Conservation (phyloP, 2,888 invertebrate species). For the Anagyrus pseudococci region DNA sequence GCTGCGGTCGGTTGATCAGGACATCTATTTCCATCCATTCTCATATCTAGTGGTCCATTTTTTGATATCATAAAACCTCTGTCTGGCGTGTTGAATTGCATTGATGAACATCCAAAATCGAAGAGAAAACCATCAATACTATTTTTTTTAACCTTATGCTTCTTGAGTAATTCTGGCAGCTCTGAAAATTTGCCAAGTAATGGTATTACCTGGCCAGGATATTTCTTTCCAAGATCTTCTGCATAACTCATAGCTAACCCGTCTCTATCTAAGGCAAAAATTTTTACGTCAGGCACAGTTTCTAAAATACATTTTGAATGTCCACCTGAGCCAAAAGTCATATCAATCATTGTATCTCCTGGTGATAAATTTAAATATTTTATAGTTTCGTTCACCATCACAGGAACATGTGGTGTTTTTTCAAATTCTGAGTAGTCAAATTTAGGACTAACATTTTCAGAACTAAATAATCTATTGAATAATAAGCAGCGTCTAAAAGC, state of each 20-base stretch:
- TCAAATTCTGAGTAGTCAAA: constrained; percentile 5
- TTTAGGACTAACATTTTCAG: constrained; percentile 13
- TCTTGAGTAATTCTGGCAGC: constrained; percentile 72
- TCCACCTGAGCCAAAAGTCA: constrained; percentile 97
- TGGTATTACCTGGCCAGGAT: constrained; percentile 78
- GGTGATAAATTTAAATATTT: constrained; percentile 71
- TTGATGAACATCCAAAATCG: constrained; percentile 94
- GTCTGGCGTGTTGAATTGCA: constrained; percentile 85
- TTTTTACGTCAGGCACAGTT: constrained; percentile 68
- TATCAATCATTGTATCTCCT: constrained; percentile 79
- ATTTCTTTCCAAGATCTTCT: constrained; percentile 69
- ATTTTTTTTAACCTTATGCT: constrained; percentile 67
- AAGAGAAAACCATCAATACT: constrained; percentile 87
- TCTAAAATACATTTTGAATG: constrained; percentile 81
- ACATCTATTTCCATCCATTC: constrained; percentile 84
- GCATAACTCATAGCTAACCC: constrained; percentile 79
- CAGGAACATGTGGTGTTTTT: constrained; percentile 70
- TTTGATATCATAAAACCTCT: constrained; percentile 87
- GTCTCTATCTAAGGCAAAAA: constrained; percentile 89
- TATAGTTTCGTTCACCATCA: constrained; percentile 76
- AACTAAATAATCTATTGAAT: constrained; percentile 10
- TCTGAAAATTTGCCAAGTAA: constrained; percentile 89
- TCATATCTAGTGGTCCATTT: constrained; percentile 92
- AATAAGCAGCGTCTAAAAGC: constrained; percentile 9
- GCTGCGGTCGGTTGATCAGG: constrained; percentile 81